Percentiles rank a stretch among this genome's conserved stretches.
These are phyloP conservation scores for Tryphoninae sp. DNA, from an alignment of 2,888 invertebrate genomes.

Conservation along the genomic window DNA sequence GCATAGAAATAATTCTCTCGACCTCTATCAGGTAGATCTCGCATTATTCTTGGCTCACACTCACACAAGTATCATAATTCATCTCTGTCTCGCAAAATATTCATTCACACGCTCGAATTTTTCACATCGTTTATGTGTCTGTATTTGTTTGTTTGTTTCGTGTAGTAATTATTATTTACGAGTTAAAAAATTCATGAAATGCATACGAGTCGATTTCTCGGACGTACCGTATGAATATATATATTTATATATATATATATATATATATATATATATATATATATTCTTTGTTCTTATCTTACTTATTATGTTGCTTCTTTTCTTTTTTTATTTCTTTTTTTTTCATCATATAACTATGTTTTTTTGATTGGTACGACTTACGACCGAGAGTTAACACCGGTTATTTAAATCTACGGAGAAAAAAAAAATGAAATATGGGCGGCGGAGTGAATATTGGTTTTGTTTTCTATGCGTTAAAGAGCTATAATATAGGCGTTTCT, in stretches of 20 bases:
- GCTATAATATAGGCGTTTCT: slow-evolving; percentile 21
- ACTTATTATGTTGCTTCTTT: slow-evolving; percentile 36
- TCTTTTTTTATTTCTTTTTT: slow-evolving; percentile 16
- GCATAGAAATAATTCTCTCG: background rate
- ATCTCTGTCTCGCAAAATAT: slow-evolving; percentile 25
- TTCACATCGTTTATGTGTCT: slow-evolving; percentile 33
- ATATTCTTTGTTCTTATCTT: slow-evolving; percentile 44
- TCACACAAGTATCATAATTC: slow-evolving; percentile 18
- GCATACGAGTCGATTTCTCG: slow-evolving; percentile 55
- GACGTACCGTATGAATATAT: slow-evolving; percentile 51
- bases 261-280: slow-evolving; percentile 49
- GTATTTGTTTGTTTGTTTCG: slow-evolving; percentile 1
- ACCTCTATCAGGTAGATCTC: background rate
- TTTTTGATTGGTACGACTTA: slow-evolving; percentile 57
- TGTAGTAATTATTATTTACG: slow-evolving; percentile 39
- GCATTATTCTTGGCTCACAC: slow-evolving; percentile 31
- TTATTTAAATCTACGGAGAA: slow-evolving; percentile 8
- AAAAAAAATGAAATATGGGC: slow-evolving; percentile 20
- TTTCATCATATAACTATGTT: slow-evolving; percentile 14
- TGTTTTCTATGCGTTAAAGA: background rate
- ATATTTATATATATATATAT: slow-evolving; percentile 47
- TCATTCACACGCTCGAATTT: slow-evolving; percentile 53
- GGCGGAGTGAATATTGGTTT: background rate
- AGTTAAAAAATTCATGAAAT: slow-evolving; percentile 59
- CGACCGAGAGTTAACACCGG: slow-evolving; percentile 41